Percentiles rank a stretch among this genome's conserved stretches.
Evolutionary conservation across 2,888 invertebrate species (phyloP).

Genomic region (Operophtera brumata): DNA sequence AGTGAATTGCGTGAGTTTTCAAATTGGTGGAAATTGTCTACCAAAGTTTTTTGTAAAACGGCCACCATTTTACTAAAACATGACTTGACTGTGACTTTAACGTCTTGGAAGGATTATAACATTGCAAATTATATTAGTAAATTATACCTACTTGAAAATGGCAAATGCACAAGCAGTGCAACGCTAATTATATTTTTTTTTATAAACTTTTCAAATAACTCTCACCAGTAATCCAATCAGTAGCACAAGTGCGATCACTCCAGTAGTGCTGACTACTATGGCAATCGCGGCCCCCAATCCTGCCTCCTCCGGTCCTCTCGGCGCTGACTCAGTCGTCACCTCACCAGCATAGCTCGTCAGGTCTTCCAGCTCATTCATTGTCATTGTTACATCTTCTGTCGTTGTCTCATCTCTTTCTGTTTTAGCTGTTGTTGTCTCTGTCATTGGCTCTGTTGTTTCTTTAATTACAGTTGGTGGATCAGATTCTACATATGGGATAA

Average conservation of each 20-base stretch:
- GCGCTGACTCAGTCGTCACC: slow-evolving; percentile 62
- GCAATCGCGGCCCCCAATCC: slow-evolving; percentile 88
- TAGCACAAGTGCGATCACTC: slow-evolving; percentile 87
- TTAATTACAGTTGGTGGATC: slow-evolving; percentile 28
- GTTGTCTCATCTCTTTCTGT: slow-evolving; percentile 35
- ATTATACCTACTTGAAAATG: too few species aligned
- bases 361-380: slow-evolving; percentile 53
- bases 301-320: slow-evolving; percentile 58
- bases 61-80: too few species aligned
- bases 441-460: slow-evolving; percentile 16
- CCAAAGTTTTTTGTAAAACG: too few species aligned
- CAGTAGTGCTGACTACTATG: slow-evolving; percentile 89
- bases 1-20: too few species aligned
- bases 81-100: too few species aligned
- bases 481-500: too few species aligned
- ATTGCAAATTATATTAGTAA: too few species aligned
- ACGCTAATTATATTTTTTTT: too few species aligned
- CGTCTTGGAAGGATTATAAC: too few species aligned
- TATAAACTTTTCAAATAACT: slow-evolving; percentile 24
- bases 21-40: too few species aligned
- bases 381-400: slow-evolving; percentile 45
- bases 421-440: slow-evolving; percentile 34
- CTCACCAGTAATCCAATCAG: slow-evolving; percentile 89
- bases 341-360: slow-evolving; percentile 54
- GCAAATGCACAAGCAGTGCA: too few species aligned